A percentile compares a stretch with the other conserved stretches of the same genome.
Evolutionary conservation across 1,140 invertebrate genomes (phyloP).

Genomic region (Geopemphigus sp.): DNA sequence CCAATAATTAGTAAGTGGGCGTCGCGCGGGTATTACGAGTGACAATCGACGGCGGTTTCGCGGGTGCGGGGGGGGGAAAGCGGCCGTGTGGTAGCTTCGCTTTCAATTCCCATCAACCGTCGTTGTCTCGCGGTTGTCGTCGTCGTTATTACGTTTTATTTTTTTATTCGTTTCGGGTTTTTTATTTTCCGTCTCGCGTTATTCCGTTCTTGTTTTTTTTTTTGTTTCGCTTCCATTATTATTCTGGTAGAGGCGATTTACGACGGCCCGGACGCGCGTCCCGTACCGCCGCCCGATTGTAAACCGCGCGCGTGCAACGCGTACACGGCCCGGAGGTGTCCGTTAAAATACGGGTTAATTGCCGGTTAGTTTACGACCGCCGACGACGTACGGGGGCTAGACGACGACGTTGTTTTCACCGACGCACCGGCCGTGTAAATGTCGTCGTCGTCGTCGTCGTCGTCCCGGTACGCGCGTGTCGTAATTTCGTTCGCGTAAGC

Average conservation of each 20-base stretch:
- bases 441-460: no score
- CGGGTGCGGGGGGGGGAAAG: no score
- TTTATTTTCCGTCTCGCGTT: conserved; percentile 18
- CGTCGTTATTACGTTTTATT: conserved; percentile 2
- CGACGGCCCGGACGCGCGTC: conserved; percentile 6
- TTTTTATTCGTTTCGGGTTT: background rate
- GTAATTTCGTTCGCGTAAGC: no score
- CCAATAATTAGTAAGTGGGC: no score
- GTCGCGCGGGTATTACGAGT: conserved; percentile 47
- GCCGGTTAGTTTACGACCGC: conserved; percentile 36
- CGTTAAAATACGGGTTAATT: conserved; percentile 18
- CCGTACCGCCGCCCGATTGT: background rate
- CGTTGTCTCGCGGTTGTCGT: background rate
- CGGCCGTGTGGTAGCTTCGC: background rate
- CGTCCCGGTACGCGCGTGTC: no score
- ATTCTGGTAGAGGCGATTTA: conserved; percentile 29
- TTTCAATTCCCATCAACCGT: conserved; percentile 26
- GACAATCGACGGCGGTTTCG: conserved; percentile 11
- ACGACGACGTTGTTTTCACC: conserved; percentile 1
- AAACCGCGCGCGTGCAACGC: background rate
- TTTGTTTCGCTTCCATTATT: background rate
- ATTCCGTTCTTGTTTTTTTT: background rate
- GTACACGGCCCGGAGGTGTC: conserved; percentile 22
- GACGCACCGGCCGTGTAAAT: background rate
- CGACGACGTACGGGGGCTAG: conserved; percentile 23